Conservation (phyloP, 2,888 invertebrate genomes). For the Sarcophaga subvicina region DNA sequence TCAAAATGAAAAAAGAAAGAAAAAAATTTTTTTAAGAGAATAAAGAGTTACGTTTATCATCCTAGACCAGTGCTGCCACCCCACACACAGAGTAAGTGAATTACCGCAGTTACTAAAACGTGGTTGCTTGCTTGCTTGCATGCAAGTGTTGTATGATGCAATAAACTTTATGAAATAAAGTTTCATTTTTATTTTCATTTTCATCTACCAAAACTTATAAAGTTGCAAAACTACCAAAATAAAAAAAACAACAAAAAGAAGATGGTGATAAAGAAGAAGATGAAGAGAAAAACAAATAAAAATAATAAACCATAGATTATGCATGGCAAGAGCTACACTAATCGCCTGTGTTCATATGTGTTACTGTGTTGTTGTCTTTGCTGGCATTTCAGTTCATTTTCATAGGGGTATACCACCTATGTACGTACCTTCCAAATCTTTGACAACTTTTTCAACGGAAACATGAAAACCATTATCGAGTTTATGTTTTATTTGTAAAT, state of each 20-base stretch:
- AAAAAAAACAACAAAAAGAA: background rate
- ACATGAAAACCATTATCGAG: constrained; percentile 84
- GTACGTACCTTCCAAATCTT: constrained; percentile 85
- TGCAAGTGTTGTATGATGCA: background rate
- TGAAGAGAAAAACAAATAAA: background rate
- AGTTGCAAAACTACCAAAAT: constrained; percentile 43
- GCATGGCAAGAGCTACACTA: background rate
- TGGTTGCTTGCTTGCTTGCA: background rate
- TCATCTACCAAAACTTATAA: constrained; percentile 39
- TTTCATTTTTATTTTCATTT: background rate
- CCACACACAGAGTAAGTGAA: background rate
- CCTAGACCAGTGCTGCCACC: background rate
- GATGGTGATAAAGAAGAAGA: background rate
- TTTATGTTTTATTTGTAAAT: constrained; percentile 85
- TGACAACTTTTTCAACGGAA: constrained; percentile 84
- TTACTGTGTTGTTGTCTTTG: background rate
- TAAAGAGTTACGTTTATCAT: background rate
- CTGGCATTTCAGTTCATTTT: background rate
- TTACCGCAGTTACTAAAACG: background rate
- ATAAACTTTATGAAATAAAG: constrained; percentile 35
- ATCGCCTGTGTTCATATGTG: background rate
- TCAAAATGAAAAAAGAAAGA: constrained; percentile 13
- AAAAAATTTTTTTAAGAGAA: background rate
- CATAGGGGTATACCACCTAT: too few relatives aligned
- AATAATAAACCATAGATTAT: constrained; percentile 16